Base-by-base conservation (phyloP, 1,140 invertebrate genomes). In the Trissolcus basalis region DNA sequence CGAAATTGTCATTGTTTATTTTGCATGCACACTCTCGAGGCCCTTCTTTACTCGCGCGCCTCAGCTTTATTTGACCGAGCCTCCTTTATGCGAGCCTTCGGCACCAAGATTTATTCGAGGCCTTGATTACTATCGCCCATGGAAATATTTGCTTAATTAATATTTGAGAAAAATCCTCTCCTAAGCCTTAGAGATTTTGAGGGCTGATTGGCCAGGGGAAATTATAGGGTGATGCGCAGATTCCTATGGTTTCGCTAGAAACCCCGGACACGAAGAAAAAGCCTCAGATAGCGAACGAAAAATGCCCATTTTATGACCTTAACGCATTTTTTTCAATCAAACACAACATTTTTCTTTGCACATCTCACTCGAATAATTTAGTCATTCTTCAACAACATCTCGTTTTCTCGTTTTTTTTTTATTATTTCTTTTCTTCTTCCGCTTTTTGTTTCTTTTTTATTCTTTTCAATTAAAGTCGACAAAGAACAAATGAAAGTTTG, bases 1-100 rank as follows among this genome's bases (percentile, higher is more conserved):
- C 51, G 69, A 73, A 77, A 73, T 73, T 65, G 75, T 77, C 75
- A 77, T 69, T 72, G 63, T 70, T 77, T 69, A 71, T 69, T 77
- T 63, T 77, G 74, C 68, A 71, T 51, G 55, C 54, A 35, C 73
- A 27, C 19, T 27, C 19, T 27, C 19, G 19, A 27, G 6, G 19
- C 2, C 19, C n/a, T n/a, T 27, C 19, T 27, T 27, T 1, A 27
- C 33, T n/a, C 43, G 47, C 35, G 35, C 48, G 60, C 41, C 36
- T 19, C 70, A 60, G 60, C 55, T 73, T 75, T 70, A 60, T 70
- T 69, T 65, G 60, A 76, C 50, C 64, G 59, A 76, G 48, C 54
- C 65, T 76, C 53, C 54, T 68, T 65, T 60, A 69, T 68, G 59
- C 64, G 56, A 50, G 63, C 63, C 64, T 68, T 75, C 63, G 64